Percentiles rank a stretch among this genome's conserved stretches.
Evolutionary conservation across 2,888 invertebrate species (phyloP).

Genomic region (Mechanitis mazaeus): DNA sequence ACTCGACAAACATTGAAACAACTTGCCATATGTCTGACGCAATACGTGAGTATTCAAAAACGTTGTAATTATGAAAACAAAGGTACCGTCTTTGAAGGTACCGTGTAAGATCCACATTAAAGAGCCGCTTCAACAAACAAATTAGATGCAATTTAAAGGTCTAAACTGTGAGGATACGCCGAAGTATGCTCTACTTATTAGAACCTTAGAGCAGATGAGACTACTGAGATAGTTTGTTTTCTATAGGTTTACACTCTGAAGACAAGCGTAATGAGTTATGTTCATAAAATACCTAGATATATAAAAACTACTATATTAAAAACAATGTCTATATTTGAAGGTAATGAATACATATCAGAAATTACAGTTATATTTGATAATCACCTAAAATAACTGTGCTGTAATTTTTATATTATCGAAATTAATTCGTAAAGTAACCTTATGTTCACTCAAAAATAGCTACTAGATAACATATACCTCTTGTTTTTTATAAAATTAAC

Average conservation of each 20-base stretch:
- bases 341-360: no score
- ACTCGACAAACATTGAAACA: slow-evolving; percentile 23
- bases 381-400: no score
- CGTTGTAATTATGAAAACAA: slow-evolving; percentile 55
- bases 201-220: slow-evolving; percentile 32
- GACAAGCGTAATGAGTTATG: neutral
- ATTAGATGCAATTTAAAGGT: slow-evolving; percentile 60
- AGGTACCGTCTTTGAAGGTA: slow-evolving; percentile 44
- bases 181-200: slow-evolving; percentile 56
- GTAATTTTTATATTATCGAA: no score
- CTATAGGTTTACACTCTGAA: slow-evolving; percentile 14
- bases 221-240: slow-evolving; percentile 30
- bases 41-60: slow-evolving; percentile 38
- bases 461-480: no score
- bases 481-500: neutral
- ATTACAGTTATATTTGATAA: no score
- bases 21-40: slow-evolving; percentile 36
- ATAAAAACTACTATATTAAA: no score
- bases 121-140: slow-evolving; percentile 59
- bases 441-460: no score
- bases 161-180: slow-evolving; percentile 54
- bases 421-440: no score
- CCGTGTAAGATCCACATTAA: slow-evolving; percentile 58
- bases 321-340: no score
- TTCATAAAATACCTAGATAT: no score